phyloP scores from a whole-genome alignment of 1,140 invertebrate species.

The Heliconius eleuchia region DNA sequence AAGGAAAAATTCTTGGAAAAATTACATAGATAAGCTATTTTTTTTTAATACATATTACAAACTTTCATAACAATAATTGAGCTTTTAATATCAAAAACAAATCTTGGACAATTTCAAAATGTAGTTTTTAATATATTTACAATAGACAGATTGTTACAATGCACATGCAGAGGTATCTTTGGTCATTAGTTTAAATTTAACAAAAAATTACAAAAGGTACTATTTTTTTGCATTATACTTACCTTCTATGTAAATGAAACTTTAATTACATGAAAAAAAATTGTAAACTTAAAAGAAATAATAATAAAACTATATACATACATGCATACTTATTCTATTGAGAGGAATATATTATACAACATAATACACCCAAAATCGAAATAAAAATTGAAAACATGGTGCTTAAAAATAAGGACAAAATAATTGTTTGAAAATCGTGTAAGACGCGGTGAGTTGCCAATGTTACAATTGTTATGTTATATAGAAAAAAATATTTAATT shows the following conservation, averaged over 20 bases:
- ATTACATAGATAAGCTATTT: neutral
- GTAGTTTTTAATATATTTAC: neutral
- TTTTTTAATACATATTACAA: neutral
- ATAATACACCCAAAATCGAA: neutral
- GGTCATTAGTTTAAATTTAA: conserved; percentile 6
- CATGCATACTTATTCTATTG: conserved; percentile 9
- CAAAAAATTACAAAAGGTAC: neutral
- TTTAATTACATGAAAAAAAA: neutral
- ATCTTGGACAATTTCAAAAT: neutral
- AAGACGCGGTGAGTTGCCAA: neutral
- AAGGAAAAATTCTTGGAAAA: neutral
- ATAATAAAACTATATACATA: conserved; percentile 9
- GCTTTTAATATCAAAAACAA: neutral
- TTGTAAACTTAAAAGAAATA: neutral
- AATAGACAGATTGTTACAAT: conserved; percentile 8
- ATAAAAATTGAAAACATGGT: conserved; percentile 1
- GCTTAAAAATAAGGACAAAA: neutral
- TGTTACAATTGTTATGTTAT: neutral
- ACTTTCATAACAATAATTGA: neutral
- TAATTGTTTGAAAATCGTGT: neutral
- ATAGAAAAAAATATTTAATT: too few species aligned
- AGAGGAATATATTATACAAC: conserved; percentile 2
- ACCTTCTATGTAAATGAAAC: neutral
- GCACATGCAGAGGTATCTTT: conserved; percentile 13
- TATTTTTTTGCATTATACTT: conserved; percentile 7